These are phyloP conservation scores for Muraenolepis orangiensis DNA, from an alignment of 2,797 vertebrate species.

Conservation along the genomic window DNA sequence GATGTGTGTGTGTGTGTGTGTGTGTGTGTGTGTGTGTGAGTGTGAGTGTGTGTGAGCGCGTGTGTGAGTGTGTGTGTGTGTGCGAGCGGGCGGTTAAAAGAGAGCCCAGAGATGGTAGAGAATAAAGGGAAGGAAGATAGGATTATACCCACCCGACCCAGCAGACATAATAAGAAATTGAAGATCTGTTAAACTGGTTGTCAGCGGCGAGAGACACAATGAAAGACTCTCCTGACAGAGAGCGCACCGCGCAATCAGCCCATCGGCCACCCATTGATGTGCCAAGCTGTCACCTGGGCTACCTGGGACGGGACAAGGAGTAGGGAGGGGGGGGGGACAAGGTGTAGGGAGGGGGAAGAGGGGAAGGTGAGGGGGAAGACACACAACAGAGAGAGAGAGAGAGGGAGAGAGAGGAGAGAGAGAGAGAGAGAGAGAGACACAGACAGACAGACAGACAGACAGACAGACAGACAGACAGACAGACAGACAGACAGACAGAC, in stretches of 20 bases:
- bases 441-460: neutral
- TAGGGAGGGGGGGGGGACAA: constrained; percentile 1
- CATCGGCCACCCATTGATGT: constrained; percentile 36
- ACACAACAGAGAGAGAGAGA: neutral
- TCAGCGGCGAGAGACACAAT: constrained; percentile 47
- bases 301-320: constrained; percentile 9
- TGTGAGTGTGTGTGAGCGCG: too few relatives aligned
- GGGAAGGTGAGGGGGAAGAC: neutral
- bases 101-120: constrained; percentile 31
- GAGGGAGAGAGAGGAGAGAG: too few relatives aligned
- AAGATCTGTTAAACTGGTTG: constrained; percentile 54
- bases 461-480: neutral
- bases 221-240: constrained; percentile 42
- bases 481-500: too few relatives aligned
- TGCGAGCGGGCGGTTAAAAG: constrained; percentile 47
- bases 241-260: constrained; percentile 50
- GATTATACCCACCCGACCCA: constrained; percentile 39
- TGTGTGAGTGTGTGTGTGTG: constrained; percentile 16
- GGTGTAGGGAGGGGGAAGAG: constrained; percentile 4
- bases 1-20: too few relatives aligned
- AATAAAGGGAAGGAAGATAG: constrained; percentile 44
- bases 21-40: too few relatives aligned
- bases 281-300: constrained; percentile 29
- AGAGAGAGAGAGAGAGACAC: neutral
- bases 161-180: constrained; percentile 42